Evolutionary conservation across 2,113 vertebrate species (phyloP), one percentile per base, ranked within the genome.

Genomic region (Henicopernis longicauda): DNA sequence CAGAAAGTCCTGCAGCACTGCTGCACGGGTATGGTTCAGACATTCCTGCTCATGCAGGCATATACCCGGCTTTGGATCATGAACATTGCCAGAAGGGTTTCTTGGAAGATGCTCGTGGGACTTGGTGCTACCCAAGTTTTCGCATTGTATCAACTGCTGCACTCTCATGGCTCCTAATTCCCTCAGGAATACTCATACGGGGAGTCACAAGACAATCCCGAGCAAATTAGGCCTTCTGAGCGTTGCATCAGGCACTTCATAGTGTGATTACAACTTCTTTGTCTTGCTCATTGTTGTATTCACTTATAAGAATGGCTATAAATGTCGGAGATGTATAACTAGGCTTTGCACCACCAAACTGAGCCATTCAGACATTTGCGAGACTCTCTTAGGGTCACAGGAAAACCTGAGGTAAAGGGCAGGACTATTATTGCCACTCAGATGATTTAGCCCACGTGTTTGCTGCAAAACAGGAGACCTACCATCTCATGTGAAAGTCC

Each of bases 331-430:
- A 12, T n/a, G 11, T 62, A 50, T 34, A 67, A 77, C 7, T 29
- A 44, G 31, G 13, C 17, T 84, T 86, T 84, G 11, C 26, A 49
- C 7, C 79, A 57, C 11, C 11, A 25, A 73, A 70, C 15, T 9
- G 27, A 79, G 10, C 7, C 0, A 0, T 84, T 49, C 1, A 1
- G 36, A 82, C 6, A 40, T 40, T 71, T 58, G 13, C 32, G 11
- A 67, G 31, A 36, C 7, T 67, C 4, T 55, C 10, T 44, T 44
- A 65, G 3, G 23, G 14, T 36, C 67, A 36, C 25, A 54, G 54
- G 5, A 74, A 82, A 70, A 78, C 10, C 38, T 74, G 20, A 36
- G 22, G 21, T 44, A 65, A 77, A 86, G 13, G 23, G 13, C n/a
- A 63, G 19, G 18, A 44, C 27, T 54, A 11, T 19, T 67, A 74